phyloP scores from a whole-genome alignment of 2,888 invertebrate species.

The Catocala nupta region DNA sequence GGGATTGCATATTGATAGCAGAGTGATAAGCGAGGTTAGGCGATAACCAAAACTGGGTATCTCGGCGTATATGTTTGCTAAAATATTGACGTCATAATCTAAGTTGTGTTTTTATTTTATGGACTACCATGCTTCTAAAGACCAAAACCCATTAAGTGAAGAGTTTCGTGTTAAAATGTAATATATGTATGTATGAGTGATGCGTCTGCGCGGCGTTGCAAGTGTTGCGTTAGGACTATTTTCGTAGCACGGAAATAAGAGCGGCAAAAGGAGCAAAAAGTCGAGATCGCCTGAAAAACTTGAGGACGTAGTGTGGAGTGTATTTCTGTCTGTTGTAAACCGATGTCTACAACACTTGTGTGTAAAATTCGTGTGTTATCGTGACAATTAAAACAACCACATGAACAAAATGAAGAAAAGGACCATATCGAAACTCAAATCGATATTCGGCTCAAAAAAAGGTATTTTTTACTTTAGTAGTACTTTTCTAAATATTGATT shows the following conservation, averaged over 20 bases:
- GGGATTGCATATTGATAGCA: constrained; percentile 65
- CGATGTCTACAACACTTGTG: constrained; percentile 72
- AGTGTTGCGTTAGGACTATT: constrained; percentile 85
- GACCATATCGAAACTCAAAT: constrained; percentile 81
- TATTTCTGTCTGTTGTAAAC: constrained; percentile 82
- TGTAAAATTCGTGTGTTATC: constrained; percentile 60
- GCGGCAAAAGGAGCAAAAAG: constrained; percentile 87
- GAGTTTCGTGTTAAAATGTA: constrained; percentile 44
- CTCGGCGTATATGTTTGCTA: constrained; percentile 45
- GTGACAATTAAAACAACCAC: constrained; percentile 30
- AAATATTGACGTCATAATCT: constrained; percentile 35
- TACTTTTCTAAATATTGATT: background rate
- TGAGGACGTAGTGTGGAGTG: constrained; percentile 81
- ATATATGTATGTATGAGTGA: constrained; percentile 75
- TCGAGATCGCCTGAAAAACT: constrained; percentile 82
- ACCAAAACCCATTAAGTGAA: constrained; percentile 30
- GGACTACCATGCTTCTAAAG: constrained; percentile 16
- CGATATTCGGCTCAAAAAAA: constrained; percentile 81
- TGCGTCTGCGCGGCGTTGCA: constrained; percentile 81
- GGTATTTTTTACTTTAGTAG: constrained; percentile 55
- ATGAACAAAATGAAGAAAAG: constrained; percentile 78
- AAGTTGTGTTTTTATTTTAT: constrained; percentile 28
- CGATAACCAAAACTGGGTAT: constrained; percentile 61
- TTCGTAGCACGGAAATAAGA: constrained; percentile 87
- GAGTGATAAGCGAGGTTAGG: constrained; percentile 62